Evolutionary conservation across 2,113 vertebrate species (phyloP).

Genomic region (Chrysochloris asiatica): DNA sequence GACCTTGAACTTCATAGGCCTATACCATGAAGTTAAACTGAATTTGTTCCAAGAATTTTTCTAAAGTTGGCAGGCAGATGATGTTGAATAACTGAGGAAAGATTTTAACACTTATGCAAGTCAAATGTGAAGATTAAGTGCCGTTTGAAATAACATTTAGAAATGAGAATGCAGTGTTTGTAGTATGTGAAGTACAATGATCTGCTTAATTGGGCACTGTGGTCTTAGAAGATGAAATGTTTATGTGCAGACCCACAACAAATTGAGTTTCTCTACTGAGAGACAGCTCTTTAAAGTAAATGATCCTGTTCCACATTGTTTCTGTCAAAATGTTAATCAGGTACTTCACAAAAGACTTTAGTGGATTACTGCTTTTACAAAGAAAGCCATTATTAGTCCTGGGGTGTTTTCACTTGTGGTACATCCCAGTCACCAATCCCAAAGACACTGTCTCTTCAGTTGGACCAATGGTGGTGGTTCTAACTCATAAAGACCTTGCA

Average conservation of each 20-base stretch:
- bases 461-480: neutral
- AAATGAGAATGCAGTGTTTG: slow-evolving; percentile 17
- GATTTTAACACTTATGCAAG: neutral
- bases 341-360: neutral
- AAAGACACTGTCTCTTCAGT: neutral
- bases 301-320: neutral
- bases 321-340: neutral
- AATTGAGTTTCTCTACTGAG: neutral
- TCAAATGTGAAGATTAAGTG: slow-evolving; percentile 28
- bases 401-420: slow-evolving; percentile 3
- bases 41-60: neutral
- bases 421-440: neutral
- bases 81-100: neutral
- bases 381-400: neutral
- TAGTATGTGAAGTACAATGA: neutral
- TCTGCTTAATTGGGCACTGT: neutral
- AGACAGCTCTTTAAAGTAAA: slow-evolving; percentile 1
- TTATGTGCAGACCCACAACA: slow-evolving; percentile 1
- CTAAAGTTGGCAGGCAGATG: slow-evolving; percentile 19
- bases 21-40: neutral
- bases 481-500: too few relatives aligned
- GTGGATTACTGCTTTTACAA: neutral
- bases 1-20: neutral
- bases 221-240: neutral
- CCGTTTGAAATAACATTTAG: slow-evolving; percentile 2